Evolutionary conservation across 1,140 invertebrate species (phyloP).

Genomic region (Drosophila pallidifrons): DNA sequence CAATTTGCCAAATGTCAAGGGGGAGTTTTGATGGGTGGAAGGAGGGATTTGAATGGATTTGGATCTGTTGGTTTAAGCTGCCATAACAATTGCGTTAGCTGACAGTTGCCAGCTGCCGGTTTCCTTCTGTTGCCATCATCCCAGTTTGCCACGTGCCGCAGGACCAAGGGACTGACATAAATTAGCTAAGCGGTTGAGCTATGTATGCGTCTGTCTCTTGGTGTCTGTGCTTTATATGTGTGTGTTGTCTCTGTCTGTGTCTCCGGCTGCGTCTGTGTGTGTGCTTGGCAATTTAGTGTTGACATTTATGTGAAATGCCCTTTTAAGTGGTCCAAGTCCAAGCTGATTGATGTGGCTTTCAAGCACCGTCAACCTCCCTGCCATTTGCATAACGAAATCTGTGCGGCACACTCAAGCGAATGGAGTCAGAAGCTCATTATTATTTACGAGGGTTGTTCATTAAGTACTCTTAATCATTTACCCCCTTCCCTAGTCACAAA

Average conservation of each 20-base stretch:
- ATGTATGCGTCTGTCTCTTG: background rate
- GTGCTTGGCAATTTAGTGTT: constrained; percentile 69
- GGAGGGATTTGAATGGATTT: background rate
- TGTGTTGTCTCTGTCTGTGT: constrained; percentile 11
- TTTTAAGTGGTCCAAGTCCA: constrained; percentile 54
- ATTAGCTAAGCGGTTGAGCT: constrained; percentile 46
- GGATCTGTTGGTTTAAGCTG: constrained; percentile 54
- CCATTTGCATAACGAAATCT: constrained; percentile 46
- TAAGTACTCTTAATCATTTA: constrained; percentile 18
- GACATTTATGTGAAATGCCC: constrained; percentile 72
- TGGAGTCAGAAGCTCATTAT: constrained; percentile 35
- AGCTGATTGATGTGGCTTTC: constrained; percentile 65
- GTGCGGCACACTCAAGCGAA: constrained; percentile 8
- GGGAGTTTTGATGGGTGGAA: background rate
- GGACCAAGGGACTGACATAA: constrained; percentile 48
- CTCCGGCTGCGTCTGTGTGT: constrained; percentile 6
- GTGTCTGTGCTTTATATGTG: background rate
- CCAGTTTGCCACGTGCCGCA: constrained; percentile 32
- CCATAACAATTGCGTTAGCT: constrained; percentile 66
- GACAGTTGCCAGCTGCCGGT: constrained; percentile 61
- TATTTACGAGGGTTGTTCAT: constrained; percentile 19
- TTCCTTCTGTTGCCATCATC: constrained; percentile 3
- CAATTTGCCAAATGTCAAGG: constrained; percentile 58
- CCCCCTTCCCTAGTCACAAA: background rate
- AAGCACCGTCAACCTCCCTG: constrained; percentile 4